Conservation (phyloP, 2,113 vertebrate species). For the Fregetta grallaria region DNA sequence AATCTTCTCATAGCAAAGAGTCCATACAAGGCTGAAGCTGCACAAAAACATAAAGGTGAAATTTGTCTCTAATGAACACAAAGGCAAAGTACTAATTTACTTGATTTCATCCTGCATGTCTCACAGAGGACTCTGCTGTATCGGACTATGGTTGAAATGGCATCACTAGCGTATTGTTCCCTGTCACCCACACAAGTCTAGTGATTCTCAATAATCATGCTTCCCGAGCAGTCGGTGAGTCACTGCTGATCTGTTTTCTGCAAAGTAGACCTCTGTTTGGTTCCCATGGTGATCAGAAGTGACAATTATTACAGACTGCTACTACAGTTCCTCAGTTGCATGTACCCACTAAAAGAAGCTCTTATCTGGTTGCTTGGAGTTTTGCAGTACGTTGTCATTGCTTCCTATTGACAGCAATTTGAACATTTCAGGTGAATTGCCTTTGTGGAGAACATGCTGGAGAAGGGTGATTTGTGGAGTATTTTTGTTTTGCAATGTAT, state of each 20-base stretch:
- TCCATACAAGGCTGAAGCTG: neutral
- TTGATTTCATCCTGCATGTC: neutral
- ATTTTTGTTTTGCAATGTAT: neutral
- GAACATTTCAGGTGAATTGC: constrained; percentile 4
- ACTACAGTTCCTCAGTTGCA: neutral
- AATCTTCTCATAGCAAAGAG: neutral
- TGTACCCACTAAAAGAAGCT: constrained; percentile 2
- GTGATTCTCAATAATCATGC: constrained; percentile 35
- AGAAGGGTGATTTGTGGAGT: neutral
- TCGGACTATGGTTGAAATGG: neutral
- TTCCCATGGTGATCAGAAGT: constrained; percentile 58
- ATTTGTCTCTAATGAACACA: neutral
- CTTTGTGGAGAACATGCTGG: neutral
- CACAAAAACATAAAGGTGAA: neutral
- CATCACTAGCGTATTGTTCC: neutral
- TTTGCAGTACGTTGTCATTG: neutral
- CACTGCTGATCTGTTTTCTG: constrained; percentile 55
- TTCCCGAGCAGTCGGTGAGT: constrained; percentile 11
- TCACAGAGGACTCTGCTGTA: neutral
- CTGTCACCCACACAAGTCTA: constrained; percentile 47
- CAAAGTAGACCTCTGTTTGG: constrained; percentile 34
- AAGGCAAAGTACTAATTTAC: neutral
- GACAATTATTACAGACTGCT: constrained; percentile 43
- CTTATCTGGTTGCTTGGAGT: neutral
- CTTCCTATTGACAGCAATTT: constrained; percentile 4